Evolutionary conservation across 2,797 vertebrate species (phyloP).

Genomic region (Florisuga fusca): DNA sequence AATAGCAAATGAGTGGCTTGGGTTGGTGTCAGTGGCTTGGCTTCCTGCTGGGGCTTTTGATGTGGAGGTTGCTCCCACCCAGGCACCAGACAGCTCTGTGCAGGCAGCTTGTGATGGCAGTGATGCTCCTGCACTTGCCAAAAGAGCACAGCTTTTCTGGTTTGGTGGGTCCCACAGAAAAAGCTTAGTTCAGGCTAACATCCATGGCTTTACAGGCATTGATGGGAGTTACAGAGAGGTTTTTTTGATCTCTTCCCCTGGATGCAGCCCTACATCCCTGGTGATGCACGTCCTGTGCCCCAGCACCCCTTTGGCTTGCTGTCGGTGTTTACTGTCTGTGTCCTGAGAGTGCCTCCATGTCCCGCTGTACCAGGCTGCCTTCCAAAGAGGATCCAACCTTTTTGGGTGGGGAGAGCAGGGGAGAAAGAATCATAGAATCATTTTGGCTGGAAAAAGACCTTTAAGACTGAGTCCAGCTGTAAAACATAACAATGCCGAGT

Average conservation of each 20-base stretch:
- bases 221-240: neutral
- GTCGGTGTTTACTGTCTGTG: neutral
- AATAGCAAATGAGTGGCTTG: neutral
- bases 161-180: neutral
- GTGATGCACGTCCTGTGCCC: rapidly evolving
- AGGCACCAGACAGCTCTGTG: neutral
- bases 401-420: neutral
- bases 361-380: neutral
- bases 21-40: neutral
- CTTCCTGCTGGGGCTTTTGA: neutral
- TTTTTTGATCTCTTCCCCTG: neutral
- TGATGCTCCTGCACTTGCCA: rapidly evolving
- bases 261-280: neutral
- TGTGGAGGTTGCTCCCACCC: neutral
- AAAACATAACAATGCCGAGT: no score
- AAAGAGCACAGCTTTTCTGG: neutral
- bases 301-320: rapidly evolving
- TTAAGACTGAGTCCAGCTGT: no score
- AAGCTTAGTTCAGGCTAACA: neutral
- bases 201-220: neutral
- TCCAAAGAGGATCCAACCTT: neutral
- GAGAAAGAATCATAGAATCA: neutral
- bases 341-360: rapidly evolving
- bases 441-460: no score
- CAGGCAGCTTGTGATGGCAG: rapidly evolving